These are phyloP conservation scores for Platycheirus rosarum DNA, from an alignment of 2,888 invertebrate genomes.

Conservation along the genomic window DNA sequence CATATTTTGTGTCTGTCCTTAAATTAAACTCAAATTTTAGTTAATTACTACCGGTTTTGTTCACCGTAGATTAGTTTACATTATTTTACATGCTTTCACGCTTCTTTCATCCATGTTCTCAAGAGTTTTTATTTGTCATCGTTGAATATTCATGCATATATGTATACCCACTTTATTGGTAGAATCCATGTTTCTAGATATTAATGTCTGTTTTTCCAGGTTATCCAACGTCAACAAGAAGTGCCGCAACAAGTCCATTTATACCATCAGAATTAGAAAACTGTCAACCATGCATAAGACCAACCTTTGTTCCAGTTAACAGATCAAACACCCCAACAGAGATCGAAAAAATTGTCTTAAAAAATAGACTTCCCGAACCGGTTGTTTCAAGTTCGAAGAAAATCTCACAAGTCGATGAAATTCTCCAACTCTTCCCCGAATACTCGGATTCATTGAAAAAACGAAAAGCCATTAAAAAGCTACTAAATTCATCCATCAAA, in stretches of 20 bases:
- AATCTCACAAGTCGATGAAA: conserved; percentile 50
- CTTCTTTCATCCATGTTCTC: too few relatives aligned
- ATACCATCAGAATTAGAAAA: background rate
- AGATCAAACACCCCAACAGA: conserved; percentile 3
- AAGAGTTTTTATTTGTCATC: too few relatives aligned
- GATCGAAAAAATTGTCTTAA: conserved; percentile 45
- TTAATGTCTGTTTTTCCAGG: conserved; percentile 29
- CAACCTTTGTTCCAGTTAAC: background rate
- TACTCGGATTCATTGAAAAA: conserved; percentile 44
- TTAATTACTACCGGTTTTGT: too few relatives aligned
- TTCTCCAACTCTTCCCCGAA: conserved; percentile 66
- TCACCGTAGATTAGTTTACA: too few relatives aligned
- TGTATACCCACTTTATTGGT: too few relatives aligned
- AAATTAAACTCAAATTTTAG: too few relatives aligned
- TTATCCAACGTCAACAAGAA: conserved; percentile 18
- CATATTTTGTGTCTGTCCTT: too few relatives aligned
- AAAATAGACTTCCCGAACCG: background rate
- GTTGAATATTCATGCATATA: too few relatives aligned
- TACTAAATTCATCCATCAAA: conserved; percentile 13
- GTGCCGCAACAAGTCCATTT: conserved; percentile 51
- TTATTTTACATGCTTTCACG: too few relatives aligned
- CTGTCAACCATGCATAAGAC: background rate
- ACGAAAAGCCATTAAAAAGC: conserved; percentile 33
- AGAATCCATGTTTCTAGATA: background rate
- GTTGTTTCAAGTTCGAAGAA: conserved; percentile 1